phyloP scores from a whole-genome alignment of 2,797 vertebrate species.

The Pampus argenteus region DNA sequence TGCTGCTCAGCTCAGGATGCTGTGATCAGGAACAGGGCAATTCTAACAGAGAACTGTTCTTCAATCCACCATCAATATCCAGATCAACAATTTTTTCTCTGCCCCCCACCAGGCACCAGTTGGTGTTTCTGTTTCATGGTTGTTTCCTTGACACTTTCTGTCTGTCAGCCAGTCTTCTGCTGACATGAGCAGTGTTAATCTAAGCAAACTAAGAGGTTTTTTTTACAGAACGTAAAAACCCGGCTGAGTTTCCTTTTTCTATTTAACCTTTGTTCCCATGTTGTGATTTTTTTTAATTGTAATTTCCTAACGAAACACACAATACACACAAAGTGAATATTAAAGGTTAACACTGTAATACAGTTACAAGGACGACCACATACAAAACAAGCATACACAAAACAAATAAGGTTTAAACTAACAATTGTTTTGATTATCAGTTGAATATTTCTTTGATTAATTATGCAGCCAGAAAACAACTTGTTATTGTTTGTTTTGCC shows the following conservation, averaged over 20 bases:
- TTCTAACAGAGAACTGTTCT: conserved; percentile 46
- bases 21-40: conserved; percentile 28
- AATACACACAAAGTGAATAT: background rate
- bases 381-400: background rate
- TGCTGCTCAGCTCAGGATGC: conserved; percentile 2
- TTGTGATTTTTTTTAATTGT: background rate
- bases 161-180: conserved; percentile 17
- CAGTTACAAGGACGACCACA: too few species aligned
- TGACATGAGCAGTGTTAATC: conserved; percentile 28
- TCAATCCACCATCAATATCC: conserved; percentile 35
- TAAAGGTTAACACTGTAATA: background rate
- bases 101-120: background rate
- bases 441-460: too few species aligned
- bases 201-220: conserved; percentile 18
- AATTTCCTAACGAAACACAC: background rate
- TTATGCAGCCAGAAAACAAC: too few species aligned
- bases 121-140: conserved; percentile 1
- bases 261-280: background rate
- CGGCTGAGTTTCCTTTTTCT: background rate
- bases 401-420: background rate
- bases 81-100: conserved; percentile 5
- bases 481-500: too few species aligned
- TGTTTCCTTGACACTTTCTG: conserved; percentile 3
- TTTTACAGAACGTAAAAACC: background rate
- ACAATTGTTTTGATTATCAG: background rate